These are phyloP conservation scores for Pentalonia nigronervosa DNA, from an alignment of 1,140 invertebrate genomes.

Conservation along the genomic window DNA sequence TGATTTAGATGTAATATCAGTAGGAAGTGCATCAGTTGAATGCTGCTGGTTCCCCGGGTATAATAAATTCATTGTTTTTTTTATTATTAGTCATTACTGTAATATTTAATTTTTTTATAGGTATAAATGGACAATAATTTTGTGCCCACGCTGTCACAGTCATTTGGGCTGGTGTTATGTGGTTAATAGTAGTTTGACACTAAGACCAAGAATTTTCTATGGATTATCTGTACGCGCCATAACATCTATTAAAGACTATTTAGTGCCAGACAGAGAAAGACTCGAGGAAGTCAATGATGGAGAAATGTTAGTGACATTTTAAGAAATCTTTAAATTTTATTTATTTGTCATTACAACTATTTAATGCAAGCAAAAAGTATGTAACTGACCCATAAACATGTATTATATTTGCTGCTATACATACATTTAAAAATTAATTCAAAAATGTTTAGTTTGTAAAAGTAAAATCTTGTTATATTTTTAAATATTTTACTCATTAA, in stretches of 20 bases:
- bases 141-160: constrained; percentile 19
- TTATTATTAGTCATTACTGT: not conserved
- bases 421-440: not conserved
- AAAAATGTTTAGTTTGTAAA: too few relatives aligned
- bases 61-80: not conserved
- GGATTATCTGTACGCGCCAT: not conserved
- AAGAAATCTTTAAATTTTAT: not conserved
- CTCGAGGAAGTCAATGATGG: not conserved
- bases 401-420: not conserved
- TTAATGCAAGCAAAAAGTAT: not conserved
- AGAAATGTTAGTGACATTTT: not conserved
- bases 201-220: not conserved
- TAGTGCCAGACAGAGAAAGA: not conserved
- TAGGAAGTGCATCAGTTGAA: not conserved
- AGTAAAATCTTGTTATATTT: too few relatives aligned
- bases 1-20: not conserved
- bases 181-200: not conserved
- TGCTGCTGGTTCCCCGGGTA: constrained; percentile 50
- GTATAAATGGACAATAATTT: constrained; percentile 31
- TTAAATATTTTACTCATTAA: not conserved
- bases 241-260: not conserved
- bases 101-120: not conserved
- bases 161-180: constrained; percentile 41
- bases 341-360: not conserved
- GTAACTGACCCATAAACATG: not conserved